Percentiles rank a stretch among this genome's conserved stretches.
phyloP scores from a whole-genome alignment of 2,113 vertebrate genomes.

The Cinclus mexicanus region DNA sequence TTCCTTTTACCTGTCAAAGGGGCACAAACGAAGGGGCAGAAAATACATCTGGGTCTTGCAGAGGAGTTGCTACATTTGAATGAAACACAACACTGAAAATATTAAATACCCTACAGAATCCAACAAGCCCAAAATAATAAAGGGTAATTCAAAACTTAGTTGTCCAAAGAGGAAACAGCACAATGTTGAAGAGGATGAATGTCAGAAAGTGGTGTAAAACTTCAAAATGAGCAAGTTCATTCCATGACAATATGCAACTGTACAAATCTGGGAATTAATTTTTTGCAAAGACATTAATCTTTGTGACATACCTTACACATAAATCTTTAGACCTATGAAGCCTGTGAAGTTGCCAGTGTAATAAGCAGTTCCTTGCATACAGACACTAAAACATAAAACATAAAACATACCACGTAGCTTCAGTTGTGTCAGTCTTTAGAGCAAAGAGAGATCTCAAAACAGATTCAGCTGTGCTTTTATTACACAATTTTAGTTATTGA shows the following conservation, averaged over 20 bases:
- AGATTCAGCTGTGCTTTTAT: background rate
- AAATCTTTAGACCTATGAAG: background rate
- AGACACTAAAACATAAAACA: background rate
- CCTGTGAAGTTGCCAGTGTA: background rate
- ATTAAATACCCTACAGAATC: background rate
- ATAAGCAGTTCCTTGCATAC: accelerated
- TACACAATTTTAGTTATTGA: background rate
- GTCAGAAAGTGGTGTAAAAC: background rate
- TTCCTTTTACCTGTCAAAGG: background rate
- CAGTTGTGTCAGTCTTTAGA: background rate
- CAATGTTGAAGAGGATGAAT: background rate
- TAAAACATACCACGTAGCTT: background rate
- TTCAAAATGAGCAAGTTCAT: background rate
- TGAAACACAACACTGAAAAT: background rate
- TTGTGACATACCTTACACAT: background rate
- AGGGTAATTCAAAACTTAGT: background rate
- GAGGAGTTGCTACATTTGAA: background rate
- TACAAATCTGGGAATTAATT: background rate
- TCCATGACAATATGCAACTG: background rate
- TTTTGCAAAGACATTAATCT: background rate
- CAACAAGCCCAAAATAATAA: background rate
- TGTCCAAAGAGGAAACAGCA: background rate
- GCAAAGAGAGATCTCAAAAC: background rate
- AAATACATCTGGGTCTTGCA: background rate
- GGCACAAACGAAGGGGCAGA: background rate